Conservation (phyloP, 2,113 vertebrate species). For the Salvelinus fontinalis region DNA sequence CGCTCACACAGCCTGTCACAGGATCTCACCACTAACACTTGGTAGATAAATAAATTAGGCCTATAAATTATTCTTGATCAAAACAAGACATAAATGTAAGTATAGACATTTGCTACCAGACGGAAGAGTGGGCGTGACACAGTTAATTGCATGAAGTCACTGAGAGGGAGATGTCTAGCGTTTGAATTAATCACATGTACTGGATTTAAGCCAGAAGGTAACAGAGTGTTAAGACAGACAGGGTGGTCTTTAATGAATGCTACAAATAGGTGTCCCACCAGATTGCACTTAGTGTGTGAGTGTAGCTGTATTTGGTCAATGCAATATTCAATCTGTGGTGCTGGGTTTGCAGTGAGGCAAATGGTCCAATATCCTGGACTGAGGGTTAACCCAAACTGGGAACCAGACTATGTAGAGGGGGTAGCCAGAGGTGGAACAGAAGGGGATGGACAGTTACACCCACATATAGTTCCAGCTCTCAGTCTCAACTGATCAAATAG, state of each 20-base stretch:
- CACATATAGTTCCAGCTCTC: constrained; percentile 53
- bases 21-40: constrained; percentile 3
- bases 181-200: background rate
- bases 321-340: no score
- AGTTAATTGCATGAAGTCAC: constrained; percentile 2
- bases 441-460: constrained; percentile 66
- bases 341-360: no score
- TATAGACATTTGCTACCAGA: background rate
- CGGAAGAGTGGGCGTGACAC: background rate
- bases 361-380: no score
- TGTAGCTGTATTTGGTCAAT: no score
- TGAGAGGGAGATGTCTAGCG: background rate
- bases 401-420: constrained; percentile 28
- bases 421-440: constrained; percentile 74
- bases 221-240: background rate
- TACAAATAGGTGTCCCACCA: no score
- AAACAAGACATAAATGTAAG: background rate
- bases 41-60: background rate
- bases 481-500: constrained; percentile 61
- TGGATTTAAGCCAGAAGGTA: constrained; percentile 1
- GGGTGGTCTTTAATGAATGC: background rate
- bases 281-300: no score
- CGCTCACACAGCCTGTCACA: background rate
- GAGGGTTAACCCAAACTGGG: background rate
- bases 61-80: background rate